Conservation (phyloP, 2,888 invertebrate genomes). For the Argyra leucocephala region DNA sequence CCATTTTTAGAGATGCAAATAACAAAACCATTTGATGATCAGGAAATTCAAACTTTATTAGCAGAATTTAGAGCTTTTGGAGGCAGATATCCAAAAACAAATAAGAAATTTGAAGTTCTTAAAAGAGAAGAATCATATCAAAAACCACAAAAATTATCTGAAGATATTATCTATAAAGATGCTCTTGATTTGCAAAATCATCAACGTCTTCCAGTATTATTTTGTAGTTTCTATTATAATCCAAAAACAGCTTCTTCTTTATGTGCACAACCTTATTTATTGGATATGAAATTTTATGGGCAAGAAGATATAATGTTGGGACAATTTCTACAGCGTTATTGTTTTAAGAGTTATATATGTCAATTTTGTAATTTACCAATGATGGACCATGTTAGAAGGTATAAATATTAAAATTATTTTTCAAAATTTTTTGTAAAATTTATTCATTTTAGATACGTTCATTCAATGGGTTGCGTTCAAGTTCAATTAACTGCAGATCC, state of each 20-base stretch:
- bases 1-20: slow-evolving; percentile 65
- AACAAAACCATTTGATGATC: slow-evolving; percentile 53
- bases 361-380: slow-evolving; percentile 71
- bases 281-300: slow-evolving; percentile 86
- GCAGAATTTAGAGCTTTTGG: slow-evolving; percentile 84
- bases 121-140: slow-evolving; percentile 24
- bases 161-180: slow-evolving; percentile 47
- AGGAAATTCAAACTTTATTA: slow-evolving; percentile 59
- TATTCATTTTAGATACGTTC: slow-evolving; percentile 57
- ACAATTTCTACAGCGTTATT: slow-evolving; percentile 85
- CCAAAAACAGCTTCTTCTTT: slow-evolving; percentile 41
- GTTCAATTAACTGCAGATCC: slow-evolving; percentile 47
- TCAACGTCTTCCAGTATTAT: slow-evolving; percentile 77
- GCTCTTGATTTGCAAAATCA: slow-evolving; percentile 72
- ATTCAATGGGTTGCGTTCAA: slow-evolving; percentile 78
- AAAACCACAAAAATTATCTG: slow-evolving; percentile 35
- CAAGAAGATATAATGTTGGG: slow-evolving; percentile 91
- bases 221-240: slow-evolving; percentile 59
- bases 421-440: not conserved
- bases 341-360: slow-evolving; percentile 79
- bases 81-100: slow-evolving; percentile 49
- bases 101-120: slow-evolving; percentile 19
- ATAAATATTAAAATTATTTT: slow-evolving; percentile 8
- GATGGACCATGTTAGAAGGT: slow-evolving; percentile 75
- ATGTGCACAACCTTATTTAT: slow-evolving; percentile 39